A percentile compares a stretch with the other conserved stretches of the same genome.
phyloP scores from a whole-genome alignment of 1,140 invertebrate genomes.

The Drosophila quadrilineata region DNA sequence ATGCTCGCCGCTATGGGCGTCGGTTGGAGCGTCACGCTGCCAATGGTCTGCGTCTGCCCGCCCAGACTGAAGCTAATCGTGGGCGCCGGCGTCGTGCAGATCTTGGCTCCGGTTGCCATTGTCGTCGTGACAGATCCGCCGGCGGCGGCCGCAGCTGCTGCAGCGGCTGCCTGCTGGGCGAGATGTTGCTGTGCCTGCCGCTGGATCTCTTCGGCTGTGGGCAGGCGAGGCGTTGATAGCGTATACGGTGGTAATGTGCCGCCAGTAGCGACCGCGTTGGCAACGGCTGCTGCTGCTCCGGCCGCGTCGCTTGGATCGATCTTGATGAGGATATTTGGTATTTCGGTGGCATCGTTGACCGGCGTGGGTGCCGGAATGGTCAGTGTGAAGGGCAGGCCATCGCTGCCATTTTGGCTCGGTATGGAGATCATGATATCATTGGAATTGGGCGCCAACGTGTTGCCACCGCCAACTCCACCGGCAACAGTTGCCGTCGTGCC shows the following conservation, averaged over 20 bases:
- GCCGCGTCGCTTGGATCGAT: conserved; percentile 68
- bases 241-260: conserved; percentile 66
- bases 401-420: conserved; percentile 77
- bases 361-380: conserved; percentile 69
- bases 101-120: conserved; percentile 22
- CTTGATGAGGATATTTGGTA: conserved; percentile 81
- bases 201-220: conserved; percentile 77
- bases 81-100: conserved; percentile 31
- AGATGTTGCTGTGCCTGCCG: conserved; percentile 76
- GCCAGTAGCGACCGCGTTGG: conserved; percentile 34
- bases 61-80: conserved; percentile 62
- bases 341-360: conserved; percentile 65
- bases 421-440: conserved; percentile 81
- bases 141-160: conserved; percentile 52
- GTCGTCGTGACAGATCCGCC: too few relatives aligned
- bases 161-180: conserved; percentile 63
- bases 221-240: conserved; percentile 74
- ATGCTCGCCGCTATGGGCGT: conserved; percentile 35
- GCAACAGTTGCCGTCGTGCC: neutral
- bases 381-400: conserved; percentile 75
- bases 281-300: conserved; percentile 25
- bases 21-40: conserved; percentile 53
- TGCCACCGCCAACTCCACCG: conserved; percentile 16
- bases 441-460: conserved; percentile 19
- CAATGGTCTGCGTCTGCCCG: conserved; percentile 26